Evolutionary conservation across 2,888 invertebrate genomes (phyloP).

Genomic region (Lumbricus terrestris): DNA sequence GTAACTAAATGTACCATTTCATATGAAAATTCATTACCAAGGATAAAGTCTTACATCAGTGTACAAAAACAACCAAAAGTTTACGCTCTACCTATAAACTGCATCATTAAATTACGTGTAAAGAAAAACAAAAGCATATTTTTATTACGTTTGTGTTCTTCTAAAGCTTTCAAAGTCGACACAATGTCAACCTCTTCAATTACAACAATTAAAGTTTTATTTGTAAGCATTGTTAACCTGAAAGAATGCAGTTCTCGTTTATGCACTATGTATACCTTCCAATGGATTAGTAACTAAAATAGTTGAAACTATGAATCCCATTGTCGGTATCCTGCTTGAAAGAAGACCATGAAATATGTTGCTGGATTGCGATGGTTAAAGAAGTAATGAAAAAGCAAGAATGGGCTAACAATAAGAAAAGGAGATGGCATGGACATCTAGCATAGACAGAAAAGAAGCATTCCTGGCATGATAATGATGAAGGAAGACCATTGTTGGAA

Average conservation of each 20-base stretch:
- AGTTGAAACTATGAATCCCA: background rate
- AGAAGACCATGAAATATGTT: background rate
- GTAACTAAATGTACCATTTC: background rate
- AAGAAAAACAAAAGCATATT: background rate
- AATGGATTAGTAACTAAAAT: background rate
- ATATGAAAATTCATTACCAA: background rate
- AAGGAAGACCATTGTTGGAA: too few relatives aligned
- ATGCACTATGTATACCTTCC: background rate
- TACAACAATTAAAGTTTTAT: background rate
- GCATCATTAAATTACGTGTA: background rate
- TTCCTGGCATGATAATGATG: too few relatives aligned
- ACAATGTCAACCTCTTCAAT: background rate
- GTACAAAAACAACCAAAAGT: background rate
- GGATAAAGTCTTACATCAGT: background rate
- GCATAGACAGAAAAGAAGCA: too few relatives aligned
- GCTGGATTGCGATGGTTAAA: too few relatives aligned
- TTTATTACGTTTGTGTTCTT: background rate
- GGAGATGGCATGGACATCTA: too few relatives aligned
- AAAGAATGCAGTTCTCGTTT: background rate
- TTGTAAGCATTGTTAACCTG: background rate
- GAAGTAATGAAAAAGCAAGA: too few relatives aligned
- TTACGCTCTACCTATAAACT: background rate
- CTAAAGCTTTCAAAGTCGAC: background rate
- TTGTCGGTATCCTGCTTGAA: background rate
- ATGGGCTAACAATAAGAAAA: too few relatives aligned